Conservation (phyloP, 2,888 invertebrate species). For the Syritta pipiens region DNA sequence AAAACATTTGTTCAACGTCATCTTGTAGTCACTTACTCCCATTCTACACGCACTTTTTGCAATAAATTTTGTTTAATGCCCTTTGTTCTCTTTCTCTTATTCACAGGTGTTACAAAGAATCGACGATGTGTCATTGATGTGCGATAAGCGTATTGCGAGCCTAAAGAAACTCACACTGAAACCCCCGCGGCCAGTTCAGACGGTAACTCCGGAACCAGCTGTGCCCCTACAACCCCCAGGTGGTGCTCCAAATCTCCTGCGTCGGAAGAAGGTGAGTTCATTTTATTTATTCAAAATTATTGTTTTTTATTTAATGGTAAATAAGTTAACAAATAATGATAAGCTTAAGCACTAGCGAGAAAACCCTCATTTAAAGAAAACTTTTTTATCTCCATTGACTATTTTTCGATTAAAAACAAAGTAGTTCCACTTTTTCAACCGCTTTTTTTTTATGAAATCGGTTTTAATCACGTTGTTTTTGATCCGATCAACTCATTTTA, state of each 20-base stretch:
- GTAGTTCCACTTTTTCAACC: no score
- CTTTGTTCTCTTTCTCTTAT: conserved; percentile 39
- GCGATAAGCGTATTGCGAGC: conserved; percentile 88
- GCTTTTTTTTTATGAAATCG: no score
- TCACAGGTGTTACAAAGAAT: conserved; percentile 92
- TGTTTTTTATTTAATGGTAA: no score
- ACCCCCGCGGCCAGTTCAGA: conserved; percentile 88
- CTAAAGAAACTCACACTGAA: conserved; percentile 86
- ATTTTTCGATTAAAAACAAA: no score
- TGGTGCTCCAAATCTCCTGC: conserved; percentile 80
- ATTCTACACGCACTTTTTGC: neutral
- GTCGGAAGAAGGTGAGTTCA: conserved; percentile 78
- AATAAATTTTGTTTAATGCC: neutral
- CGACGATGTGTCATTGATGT: conserved; percentile 96
- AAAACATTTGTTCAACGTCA: no score
- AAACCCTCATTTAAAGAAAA: no score
- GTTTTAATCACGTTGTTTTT: no score
- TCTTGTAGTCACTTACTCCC: neutral
- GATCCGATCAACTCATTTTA: no score
- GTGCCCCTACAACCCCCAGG: conserved; percentile 82
- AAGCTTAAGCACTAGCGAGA: no score
- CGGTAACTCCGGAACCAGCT: conserved; percentile 88
- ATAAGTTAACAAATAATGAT: no score
- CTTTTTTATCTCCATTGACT: no score
- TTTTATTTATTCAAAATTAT: no score